These are phyloP conservation scores for Eristalis intricaria DNA, from an alignment of 2,888 invertebrate genomes.

Conservation along the genomic window DNA sequence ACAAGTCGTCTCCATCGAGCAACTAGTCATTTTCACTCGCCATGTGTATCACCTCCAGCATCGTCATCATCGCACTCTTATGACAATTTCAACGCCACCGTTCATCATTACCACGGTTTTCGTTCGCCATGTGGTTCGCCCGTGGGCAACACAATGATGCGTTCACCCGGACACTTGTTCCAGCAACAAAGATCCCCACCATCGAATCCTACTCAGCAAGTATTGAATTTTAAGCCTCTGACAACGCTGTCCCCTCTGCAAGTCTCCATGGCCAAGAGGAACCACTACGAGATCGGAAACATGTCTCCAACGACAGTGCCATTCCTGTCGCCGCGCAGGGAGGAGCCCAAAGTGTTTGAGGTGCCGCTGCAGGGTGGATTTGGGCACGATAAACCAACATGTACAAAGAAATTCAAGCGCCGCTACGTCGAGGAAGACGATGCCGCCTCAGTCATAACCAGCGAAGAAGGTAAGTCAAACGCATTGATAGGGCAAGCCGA, in stretches of 20 bases:
- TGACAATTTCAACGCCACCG: conserved; percentile 45
- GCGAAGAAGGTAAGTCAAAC: conserved; percentile 79
- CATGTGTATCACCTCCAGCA: conserved; percentile 80
- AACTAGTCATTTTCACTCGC: conserved; percentile 80
- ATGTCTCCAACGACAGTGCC: conserved; percentile 79
- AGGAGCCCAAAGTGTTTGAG: conserved; percentile 78
- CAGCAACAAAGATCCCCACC: conserved; percentile 78
- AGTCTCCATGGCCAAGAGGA: conserved; percentile 79
- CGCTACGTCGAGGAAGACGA: conserved; percentile 81
- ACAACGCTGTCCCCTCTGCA: conserved; percentile 80
- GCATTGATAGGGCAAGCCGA: not conserved
- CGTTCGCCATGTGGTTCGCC: conserved; percentile 76
- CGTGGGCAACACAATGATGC: conserved; percentile 75
- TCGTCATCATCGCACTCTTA: conserved; percentile 63
- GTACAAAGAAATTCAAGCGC: conserved; percentile 80
- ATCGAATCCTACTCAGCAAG: conserved; percentile 78
- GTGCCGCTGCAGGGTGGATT: conserved; percentile 78
- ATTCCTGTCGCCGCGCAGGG: conserved; percentile 79
- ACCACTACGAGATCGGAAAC: conserved; percentile 78
- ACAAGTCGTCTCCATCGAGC: conserved; percentile 74
- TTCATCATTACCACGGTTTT: conserved; percentile 75
- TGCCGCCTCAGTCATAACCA: conserved; percentile 81
- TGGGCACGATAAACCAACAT: conserved; percentile 79
- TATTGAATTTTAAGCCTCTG: conserved; percentile 79
- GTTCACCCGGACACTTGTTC: conserved; percentile 78